phyloP scores from a whole-genome alignment of 2,113 vertebrate species.

The Struthio camelus region DNA sequence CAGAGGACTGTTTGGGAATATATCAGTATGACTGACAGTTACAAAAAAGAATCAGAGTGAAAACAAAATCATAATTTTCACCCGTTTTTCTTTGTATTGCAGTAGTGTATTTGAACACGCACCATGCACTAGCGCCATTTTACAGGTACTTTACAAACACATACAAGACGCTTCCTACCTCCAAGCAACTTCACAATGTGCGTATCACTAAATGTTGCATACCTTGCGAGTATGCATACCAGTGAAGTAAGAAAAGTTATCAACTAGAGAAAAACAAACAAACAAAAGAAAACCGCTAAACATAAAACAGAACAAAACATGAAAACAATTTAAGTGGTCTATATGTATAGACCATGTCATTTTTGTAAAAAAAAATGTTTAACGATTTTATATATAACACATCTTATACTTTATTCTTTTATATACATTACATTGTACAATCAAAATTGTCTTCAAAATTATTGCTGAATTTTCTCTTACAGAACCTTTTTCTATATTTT shows the following conservation, averaged over 20 bases:
- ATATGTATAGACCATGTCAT: background rate
- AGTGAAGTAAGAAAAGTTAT: background rate
- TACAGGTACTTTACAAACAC: background rate
- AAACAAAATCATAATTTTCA: background rate
- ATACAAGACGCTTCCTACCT: background rate
- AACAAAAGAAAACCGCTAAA: background rate
- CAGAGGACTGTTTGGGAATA: background rate
- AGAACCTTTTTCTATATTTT: background rate
- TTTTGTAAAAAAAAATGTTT: background rate
- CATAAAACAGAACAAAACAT: background rate
- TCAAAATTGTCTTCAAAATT: background rate
- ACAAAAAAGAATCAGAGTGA: background rate
- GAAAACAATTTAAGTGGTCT: background rate
- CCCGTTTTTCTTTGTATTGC: background rate
- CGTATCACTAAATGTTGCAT: background rate
- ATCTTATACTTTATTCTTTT: background rate
- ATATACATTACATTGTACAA: background rate
- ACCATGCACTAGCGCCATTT: accelerated
- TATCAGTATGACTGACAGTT: background rate
- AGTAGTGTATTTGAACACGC: accelerated
- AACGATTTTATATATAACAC: background rate
- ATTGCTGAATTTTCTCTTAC: background rate
- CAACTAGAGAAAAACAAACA: background rate
- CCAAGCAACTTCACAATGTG: background rate
- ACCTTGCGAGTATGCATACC: background rate